Percentiles rank a stretch among this genome's conserved stretches.
Evolutionary conservation across 2,797 vertebrate species (phyloP).

Genomic region (Denticeps clupeoides): DNA sequence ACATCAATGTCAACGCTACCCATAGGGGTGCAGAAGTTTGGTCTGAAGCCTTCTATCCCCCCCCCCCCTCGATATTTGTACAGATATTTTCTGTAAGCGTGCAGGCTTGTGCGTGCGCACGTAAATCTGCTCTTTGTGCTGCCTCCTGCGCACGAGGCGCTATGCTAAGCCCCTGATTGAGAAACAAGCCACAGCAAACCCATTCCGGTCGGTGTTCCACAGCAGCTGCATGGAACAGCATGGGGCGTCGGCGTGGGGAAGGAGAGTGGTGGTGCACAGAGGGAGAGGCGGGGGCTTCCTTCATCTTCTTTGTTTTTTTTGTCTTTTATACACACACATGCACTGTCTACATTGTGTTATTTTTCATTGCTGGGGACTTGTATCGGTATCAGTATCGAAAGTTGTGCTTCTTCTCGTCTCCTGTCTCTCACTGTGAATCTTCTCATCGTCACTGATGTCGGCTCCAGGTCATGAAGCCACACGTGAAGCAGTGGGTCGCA

Average conservation of each 20-base stretch:
- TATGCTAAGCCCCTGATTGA: slow-evolving; percentile 56
- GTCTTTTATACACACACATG: too few species aligned
- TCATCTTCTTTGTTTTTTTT: too few species aligned
- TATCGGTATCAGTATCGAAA: too few species aligned
- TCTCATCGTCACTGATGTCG: slow-evolving; percentile 40
- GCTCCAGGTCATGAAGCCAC: slow-evolving; percentile 39
- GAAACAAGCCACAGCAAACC: slow-evolving; percentile 52
- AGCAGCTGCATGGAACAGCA: too few species aligned
- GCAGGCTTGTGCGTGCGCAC: slow-evolving; percentile 14
- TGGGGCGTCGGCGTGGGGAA: too few species aligned
- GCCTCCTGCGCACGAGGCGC: slow-evolving; percentile 12
- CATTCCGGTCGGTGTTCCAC: slow-evolving; percentile 20
- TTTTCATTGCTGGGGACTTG: too few species aligned
- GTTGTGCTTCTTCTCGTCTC: slow-evolving; percentile 10
- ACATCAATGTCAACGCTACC: too few species aligned
- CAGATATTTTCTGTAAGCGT: neutral
- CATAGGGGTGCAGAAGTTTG: too few species aligned
- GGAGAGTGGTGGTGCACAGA: too few species aligned
- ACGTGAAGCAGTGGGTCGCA: slow-evolving; percentile 32
- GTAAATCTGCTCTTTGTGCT: slow-evolving; percentile 33
- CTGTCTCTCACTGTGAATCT: slow-evolving; percentile 33
- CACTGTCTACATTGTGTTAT: too few species aligned
- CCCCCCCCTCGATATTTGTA: neutral
- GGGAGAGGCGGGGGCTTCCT: too few species aligned
- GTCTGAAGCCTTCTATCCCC: neutral